These are phyloP conservation scores for Cephalopachus bancanus DNA, from an alignment of 2,797 vertebrate genomes.

Conservation along the genomic window DNA sequence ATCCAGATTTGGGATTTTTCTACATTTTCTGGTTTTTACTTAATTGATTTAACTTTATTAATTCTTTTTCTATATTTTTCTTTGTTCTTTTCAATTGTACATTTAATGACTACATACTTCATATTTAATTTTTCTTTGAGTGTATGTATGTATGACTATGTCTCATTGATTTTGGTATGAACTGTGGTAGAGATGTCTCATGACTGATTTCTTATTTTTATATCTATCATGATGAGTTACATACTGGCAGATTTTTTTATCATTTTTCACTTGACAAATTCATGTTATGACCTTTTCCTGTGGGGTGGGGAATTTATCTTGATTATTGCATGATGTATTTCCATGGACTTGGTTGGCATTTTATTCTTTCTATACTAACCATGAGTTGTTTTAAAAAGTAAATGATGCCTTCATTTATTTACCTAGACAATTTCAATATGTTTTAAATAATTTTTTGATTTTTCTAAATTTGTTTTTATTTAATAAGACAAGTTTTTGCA, in stretches of 20 bases:
- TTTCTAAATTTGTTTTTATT: not conserved
- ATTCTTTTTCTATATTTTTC: not conserved
- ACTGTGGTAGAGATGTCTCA: not conserved
- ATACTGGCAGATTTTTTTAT: not conserved
- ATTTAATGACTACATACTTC: not conserved
- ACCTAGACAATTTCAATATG: not conserved
- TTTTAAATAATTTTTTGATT: not conserved
- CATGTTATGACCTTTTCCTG: not conserved
- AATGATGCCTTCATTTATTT: not conserved
- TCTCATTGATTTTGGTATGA: not conserved
- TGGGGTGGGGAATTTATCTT: not conserved
- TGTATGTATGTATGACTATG: not conserved
- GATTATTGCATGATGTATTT: conserved; percentile 11
- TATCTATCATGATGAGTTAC: not conserved
- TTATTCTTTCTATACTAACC: not conserved
- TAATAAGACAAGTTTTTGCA: not conserved
- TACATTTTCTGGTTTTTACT: not conserved
- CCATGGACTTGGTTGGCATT: not conserved
- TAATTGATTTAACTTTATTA: not conserved
- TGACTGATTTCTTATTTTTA: not conserved
- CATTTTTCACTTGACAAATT: not conserved
- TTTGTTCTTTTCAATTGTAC: not conserved
- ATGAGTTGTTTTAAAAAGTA: not conserved
- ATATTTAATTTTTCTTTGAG: not conserved
- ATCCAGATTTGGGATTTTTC: not conserved